Evolutionary conservation across 1,140 invertebrate genomes (phyloP).

Genomic region (Drosophila ogumai): DNA sequence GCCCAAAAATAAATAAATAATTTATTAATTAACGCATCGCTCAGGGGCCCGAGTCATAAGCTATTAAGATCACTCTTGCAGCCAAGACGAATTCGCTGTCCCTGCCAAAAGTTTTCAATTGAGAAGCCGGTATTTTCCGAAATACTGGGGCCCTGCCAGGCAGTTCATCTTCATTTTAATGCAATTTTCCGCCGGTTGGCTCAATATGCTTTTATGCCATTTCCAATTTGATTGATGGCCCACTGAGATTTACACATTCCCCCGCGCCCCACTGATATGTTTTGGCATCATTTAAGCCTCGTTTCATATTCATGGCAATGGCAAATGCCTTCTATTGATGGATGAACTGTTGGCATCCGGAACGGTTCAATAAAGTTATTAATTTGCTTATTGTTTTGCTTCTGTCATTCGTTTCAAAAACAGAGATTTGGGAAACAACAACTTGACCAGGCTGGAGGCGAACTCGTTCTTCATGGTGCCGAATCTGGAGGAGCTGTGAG

Average conservation of each 20-base stretch:
- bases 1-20: constrained; percentile 78
- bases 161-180: constrained; percentile 76
- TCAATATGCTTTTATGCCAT: constrained; percentile 51
- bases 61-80: constrained; percentile 57
- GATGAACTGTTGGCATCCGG: constrained; percentile 42
- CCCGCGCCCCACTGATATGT: constrained; percentile 16
- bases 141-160: constrained; percentile 25
- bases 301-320: constrained; percentile 55
- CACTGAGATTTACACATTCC: constrained; percentile 30
- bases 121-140: constrained; percentile 8
- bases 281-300: constrained; percentile 56
- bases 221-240: constrained; percentile 68
- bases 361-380: constrained; percentile 43
- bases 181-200: constrained; percentile 59
- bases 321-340: constrained; percentile 66
- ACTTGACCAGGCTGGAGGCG: constrained; percentile 85
- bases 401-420: constrained; percentile 35
- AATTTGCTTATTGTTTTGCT: constrained; percentile 62
- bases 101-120: constrained; percentile 12
- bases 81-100: constrained; percentile 17
- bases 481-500: constrained; percentile 86
- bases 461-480: constrained; percentile 85
- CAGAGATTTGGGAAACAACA: constrained; percentile 85
- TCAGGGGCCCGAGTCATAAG: constrained; percentile 44
- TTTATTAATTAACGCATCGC: constrained; percentile 80